Percentiles rank a stretch among this genome's conserved stretches.
phyloP scores from a whole-genome alignment of 2,113 vertebrate genomes.

The Micromys minutus region DNA sequence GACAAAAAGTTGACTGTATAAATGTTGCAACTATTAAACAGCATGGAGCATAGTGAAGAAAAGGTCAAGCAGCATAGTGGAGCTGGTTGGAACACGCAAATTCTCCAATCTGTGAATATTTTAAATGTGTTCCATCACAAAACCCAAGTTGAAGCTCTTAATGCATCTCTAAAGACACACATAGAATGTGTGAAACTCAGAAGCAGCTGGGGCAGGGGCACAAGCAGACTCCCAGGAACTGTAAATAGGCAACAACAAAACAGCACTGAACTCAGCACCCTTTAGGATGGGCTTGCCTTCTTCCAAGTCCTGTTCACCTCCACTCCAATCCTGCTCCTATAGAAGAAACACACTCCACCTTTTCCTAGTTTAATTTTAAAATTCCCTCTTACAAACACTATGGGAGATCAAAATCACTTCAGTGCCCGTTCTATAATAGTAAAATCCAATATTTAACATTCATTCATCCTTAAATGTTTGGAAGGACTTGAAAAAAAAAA shows the following conservation, averaged over 20 bases:
- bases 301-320: neutral
- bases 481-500: neutral
- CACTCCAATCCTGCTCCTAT: too few species aligned
- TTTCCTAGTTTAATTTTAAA: neutral
- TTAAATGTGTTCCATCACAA: neutral
- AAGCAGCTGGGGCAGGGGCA: neutral
- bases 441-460: neutral
- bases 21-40: neutral
- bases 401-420: neutral
- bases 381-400: neutral
- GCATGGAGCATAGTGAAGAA: neutral
- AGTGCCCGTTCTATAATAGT: neutral
- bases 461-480: neutral
- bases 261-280: neutral
- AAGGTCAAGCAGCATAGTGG: neutral
- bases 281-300: neutral
- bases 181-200: accelerated
- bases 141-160: neutral
- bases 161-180: neutral
- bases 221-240: accelerated
- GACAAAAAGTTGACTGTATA: neutral
- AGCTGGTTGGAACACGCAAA: neutral
- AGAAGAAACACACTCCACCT: neutral
- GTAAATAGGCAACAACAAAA: neutral
- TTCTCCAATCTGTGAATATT: neutral